Evolutionary conservation across 2,888 invertebrate genomes (phyloP), one percentile per base, ranked within the genome.

Genomic region (Drosophila prostipennis): DNA sequence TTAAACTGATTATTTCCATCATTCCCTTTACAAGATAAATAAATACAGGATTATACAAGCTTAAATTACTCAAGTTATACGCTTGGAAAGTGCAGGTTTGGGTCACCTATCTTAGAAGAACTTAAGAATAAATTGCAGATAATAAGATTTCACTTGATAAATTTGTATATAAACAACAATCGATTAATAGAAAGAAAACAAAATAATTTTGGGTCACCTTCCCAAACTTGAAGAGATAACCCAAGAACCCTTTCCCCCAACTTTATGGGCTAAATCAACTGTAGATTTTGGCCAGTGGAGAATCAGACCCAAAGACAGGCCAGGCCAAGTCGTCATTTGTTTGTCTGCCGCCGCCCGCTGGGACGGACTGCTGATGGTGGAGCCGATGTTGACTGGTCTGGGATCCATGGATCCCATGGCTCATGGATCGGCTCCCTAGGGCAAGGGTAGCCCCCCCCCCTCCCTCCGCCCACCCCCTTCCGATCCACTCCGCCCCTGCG

Each of bases 271-370:
- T 3, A 34, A 34, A 46, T 32, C 19, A 2, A 1, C 2, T 13
- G 7, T 2, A 2, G 8, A 3, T 32, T 58, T 57, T 26, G 23
- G 23, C 19, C 3, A 69, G 46, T 55, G 55, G n/a, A 37, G 52
- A 72, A 55, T 51, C 14, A 52, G 68, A 58, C 68, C 59, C 19
- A 63, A 49, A 65, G 67, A 42, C 59, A 42, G 59, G 16, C 67
- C 72, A n/a, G 59, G 32, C 71, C 73, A 70, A 70, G 73, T 71
- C 70, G 65, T 71, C 70, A 71, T 71, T 71, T 73, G 74, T 71
- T 71, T 71, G 73, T 73, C 73, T 36, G 19, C 54, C 39, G 56
- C 52, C 63, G 69, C 60, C 71, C 51, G 40, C 37, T 72, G 61
- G 69, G 34, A 72, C 71, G 60, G 52, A 59, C 72, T 43, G 16